A percentile compares a stretch with the other conserved stretches of the same genome.
Conservation (phyloP, 2,113 vertebrate species). For the Bubalus kerabau region DNA sequence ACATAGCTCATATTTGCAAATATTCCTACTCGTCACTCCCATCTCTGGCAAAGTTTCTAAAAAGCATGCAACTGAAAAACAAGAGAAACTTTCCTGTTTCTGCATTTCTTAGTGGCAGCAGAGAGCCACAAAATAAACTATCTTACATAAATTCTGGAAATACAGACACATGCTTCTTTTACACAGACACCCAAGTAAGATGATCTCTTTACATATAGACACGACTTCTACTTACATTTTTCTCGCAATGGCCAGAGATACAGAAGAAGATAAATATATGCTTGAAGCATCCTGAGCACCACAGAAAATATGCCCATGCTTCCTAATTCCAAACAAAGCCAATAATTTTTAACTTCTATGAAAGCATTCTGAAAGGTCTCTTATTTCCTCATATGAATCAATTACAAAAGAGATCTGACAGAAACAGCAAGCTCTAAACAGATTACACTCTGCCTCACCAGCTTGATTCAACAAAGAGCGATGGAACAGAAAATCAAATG, state of each 20-base stretch:
- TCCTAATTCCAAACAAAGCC: not conserved
- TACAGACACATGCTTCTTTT: not conserved
- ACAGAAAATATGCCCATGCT: rapidly evolving
- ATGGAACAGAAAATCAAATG: conserved; percentile 43
- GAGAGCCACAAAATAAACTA: not conserved
- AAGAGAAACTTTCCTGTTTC: not conserved
- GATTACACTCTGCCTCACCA: conserved; percentile 10
- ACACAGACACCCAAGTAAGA: not conserved
- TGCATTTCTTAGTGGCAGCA: not conserved
- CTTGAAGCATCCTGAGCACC: not conserved
- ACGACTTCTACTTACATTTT: not conserved
- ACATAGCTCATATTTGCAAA: not conserved
- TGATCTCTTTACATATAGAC: not conserved
- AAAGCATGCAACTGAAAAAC: not conserved
- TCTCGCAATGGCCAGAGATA: not conserved
- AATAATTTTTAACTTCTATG: not conserved
- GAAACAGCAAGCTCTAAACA: not conserved
- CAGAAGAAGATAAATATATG: not conserved
- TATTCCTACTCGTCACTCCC: not conserved
- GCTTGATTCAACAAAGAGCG: conserved; percentile 30
- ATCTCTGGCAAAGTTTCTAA: not conserved
- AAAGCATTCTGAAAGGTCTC: not conserved
- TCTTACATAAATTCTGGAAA: not conserved
- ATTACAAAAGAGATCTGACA: conserved; percentile 22
- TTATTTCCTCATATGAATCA: conserved; percentile 38